Evolutionary conservation across 2,888 invertebrate genomes (phyloP).

Genomic region (Conistra vaccinii): DNA sequence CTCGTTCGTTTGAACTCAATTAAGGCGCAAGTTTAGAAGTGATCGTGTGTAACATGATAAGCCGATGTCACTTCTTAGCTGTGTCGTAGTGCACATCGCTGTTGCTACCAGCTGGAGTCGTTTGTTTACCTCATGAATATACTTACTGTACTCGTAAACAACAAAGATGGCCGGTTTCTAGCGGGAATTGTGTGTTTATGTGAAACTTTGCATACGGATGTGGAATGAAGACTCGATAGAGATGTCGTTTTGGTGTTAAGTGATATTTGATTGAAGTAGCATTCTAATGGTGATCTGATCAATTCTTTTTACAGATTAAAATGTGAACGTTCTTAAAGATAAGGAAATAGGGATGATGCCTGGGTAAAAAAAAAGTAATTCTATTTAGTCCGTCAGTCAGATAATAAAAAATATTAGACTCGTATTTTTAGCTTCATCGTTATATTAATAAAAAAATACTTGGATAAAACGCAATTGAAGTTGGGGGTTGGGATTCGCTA

Average conservation of each 20-base stretch:
- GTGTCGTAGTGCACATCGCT: slow-evolving; percentile 5
- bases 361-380: no score
- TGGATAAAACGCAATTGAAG: no score
- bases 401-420: no score
- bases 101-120: slow-evolving; percentile 24
- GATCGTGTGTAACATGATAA: neutral
- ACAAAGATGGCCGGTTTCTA: slow-evolving; percentile 29
- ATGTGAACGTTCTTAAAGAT: no score
- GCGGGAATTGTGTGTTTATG: slow-evolving; percentile 18
- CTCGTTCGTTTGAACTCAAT: neutral
- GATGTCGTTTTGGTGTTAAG: neutral
- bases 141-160: slow-evolving; percentile 38
- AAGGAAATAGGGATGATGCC: no score
- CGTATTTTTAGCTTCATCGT: no score
- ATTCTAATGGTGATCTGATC: neutral
- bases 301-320: neutral
- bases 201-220: slow-evolving; percentile 19
- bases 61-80: neutral
- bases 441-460: no score
- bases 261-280: no score
- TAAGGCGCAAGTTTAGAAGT: neutral
- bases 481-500: no score
- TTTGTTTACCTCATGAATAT: slow-evolving; percentile 50
- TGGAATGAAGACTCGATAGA: neutral
- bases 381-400: no score